Evolutionary conservation across 30 jellyfish, hydroid and myxozoan species (phyloP), one percentile per base, ranked within the genome.

Genomic region (Turritopsis rubra): DNA sequence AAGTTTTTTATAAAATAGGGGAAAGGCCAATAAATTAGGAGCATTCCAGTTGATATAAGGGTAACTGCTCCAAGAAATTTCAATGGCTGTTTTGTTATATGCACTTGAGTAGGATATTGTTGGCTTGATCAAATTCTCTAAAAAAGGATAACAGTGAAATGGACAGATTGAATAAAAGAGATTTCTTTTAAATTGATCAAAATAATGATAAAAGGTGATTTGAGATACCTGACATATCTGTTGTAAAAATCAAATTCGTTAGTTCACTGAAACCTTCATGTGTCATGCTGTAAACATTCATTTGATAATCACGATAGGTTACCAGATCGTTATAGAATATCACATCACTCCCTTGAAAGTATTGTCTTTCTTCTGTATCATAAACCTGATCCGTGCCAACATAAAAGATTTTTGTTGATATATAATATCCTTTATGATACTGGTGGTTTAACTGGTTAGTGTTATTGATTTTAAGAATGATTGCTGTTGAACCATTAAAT

Each of bases 371-470:
- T 68, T 68, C 77, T 8, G 28, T 27, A 68, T 68, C 17, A 19
- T 7, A 68, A 23, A 23, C 16, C 8, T 68, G 23, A 7, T 68
- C 77, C 9, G 28, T 68, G 19, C 30, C 28, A 1, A 19, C 16
- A 27, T 68, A 68, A 19, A 7, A 68, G 31, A 68, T n/a, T n/a
- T 23, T n/a, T 68, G 77, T 27, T 68, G 31, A n/a, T n/a, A 68
- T 23, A 22, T n/a, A 68, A 68, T 68, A 68, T 23, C 77, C 77
- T 68, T 68, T 68, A 68, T 68, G 77, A 68, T 68, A 68, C 77
- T 27, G 16, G 9, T 27, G 28, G 21, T 68, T 68, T 0, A 68
- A n/a, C 31, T n/a, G 28, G 9, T 68, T 27, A 19, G 77, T 23
- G 8, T 68, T 68, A n/a, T 23, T 68, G 28, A 68, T 68, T 23